Evolutionary conservation across 1,140 invertebrate species (phyloP).

Genomic region (Panagrolaimus sp.): DNA sequence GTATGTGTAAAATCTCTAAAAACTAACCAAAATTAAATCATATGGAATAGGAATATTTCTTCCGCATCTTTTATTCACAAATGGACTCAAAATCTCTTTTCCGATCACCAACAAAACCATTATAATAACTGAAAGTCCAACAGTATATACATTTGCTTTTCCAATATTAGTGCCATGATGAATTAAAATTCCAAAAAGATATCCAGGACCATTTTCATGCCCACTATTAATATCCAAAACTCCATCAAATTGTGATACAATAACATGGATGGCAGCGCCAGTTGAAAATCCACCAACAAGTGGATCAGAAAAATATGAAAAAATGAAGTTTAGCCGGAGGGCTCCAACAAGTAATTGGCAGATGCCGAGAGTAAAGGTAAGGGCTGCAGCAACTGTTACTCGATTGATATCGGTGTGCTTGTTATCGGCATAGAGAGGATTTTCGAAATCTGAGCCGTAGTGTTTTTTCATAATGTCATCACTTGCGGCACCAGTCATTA

Average conservation of each 20-base stretch:
- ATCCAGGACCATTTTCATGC: too few relatives aligned
- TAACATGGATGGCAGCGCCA: constrained; percentile 44
- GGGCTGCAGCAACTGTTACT: constrained; percentile 14
- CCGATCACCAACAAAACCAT: constrained; percentile 39
- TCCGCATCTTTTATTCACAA: constrained; percentile 25
- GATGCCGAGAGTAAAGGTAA: constrained; percentile 25
- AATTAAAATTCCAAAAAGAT: too few relatives aligned
- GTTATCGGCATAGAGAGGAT: too few relatives aligned
- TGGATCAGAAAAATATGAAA: constrained; percentile 45
- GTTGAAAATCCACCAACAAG: constrained; percentile 45
- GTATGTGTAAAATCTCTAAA: too few relatives aligned
- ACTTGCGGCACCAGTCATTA: too few relatives aligned
- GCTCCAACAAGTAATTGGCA: constrained; percentile 3
- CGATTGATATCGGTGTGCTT: too few relatives aligned
- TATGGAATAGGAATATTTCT: too few relatives aligned
- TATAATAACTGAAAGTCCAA: background rate
- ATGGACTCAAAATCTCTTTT: constrained; percentile 39
- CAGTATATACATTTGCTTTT: too few relatives aligned
- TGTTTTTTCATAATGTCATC: too few relatives aligned
- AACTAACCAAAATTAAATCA: too few relatives aligned
- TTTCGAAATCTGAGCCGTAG: too few relatives aligned
- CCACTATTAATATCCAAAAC: constrained; percentile 31
- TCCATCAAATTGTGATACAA: constrained; percentile 42
- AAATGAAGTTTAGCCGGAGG: constrained; percentile 41
- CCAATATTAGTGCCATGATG: too few relatives aligned